Percentiles rank a stretch among this genome's conserved stretches.
Conservation (phyloP, 2,113 vertebrate genomes). For the Chlorocebus sabaeus region DNA sequence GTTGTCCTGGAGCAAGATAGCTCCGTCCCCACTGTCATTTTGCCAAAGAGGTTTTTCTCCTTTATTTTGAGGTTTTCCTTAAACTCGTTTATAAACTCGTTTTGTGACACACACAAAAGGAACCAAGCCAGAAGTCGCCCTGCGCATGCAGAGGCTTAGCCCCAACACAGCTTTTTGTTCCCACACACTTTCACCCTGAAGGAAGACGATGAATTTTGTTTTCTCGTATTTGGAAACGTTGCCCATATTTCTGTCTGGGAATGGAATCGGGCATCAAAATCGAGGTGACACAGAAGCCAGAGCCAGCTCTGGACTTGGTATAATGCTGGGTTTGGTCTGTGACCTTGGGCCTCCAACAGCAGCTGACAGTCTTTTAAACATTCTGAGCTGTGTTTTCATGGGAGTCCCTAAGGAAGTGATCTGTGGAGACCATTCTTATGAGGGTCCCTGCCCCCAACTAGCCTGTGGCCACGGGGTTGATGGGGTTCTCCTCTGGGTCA, state of each 20-base stretch:
- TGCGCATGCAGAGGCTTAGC: not conserved
- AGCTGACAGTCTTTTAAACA: not conserved
- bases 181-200: not conserved
- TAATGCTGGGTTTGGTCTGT: not conserved
- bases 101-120: not conserved
- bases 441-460: not conserved
- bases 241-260: not conserved
- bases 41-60: not conserved
- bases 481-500: not conserved
- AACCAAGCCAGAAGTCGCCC: not conserved
- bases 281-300: not conserved
- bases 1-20: accelerated
- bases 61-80: not conserved
- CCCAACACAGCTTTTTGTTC: not conserved
- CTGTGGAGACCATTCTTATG: not conserved
- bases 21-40: not conserved
- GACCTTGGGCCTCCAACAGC: not conserved
- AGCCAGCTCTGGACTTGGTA: not conserved
- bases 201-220: not conserved
- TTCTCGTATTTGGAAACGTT: not conserved
- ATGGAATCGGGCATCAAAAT: not conserved
- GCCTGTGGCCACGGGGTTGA: not conserved
- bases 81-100: not conserved
- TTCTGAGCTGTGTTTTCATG: not conserved
- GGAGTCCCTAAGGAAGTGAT: not conserved